Conservation (phyloP, 2,113 vertebrate genomes). For the Megaceryle torquata region DNA sequence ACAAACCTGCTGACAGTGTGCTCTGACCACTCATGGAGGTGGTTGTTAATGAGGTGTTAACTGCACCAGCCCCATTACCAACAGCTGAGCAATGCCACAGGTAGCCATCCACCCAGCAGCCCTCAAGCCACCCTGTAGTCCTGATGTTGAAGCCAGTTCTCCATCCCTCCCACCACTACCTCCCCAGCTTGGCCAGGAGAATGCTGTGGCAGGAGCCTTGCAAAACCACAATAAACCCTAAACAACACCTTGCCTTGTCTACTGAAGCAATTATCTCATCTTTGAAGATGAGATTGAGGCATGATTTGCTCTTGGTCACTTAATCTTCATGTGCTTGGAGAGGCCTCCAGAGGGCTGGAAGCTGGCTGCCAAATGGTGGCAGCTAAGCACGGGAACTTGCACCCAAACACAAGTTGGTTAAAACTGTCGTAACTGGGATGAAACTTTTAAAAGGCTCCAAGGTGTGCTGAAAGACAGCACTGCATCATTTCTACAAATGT, state of each 20-base stretch:
- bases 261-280: not conserved
- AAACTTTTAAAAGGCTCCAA: not conserved
- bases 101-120: fast-evolving
- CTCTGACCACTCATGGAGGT: not conserved
- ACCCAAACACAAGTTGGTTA: not conserved
- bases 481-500: not conserved
- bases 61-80: not conserved
- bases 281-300: not conserved
- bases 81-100: not conserved
- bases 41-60: not conserved
- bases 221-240: not conserved
- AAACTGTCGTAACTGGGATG: not conserved
- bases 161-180: not conserved
- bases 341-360: not conserved
- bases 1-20: fast-evolving
- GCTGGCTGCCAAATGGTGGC: not conserved
- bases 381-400: not conserved
- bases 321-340: not conserved
- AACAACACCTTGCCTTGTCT: not conserved
- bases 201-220: not conserved
- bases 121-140: not conserved
- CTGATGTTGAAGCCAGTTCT: not conserved
- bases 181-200: not conserved
- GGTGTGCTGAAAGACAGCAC: not conserved
- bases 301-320: not conserved